Evolutionary conservation across 2,888 invertebrate genomes (phyloP).

Genomic region (Rhamnusium bicolor): DNA sequence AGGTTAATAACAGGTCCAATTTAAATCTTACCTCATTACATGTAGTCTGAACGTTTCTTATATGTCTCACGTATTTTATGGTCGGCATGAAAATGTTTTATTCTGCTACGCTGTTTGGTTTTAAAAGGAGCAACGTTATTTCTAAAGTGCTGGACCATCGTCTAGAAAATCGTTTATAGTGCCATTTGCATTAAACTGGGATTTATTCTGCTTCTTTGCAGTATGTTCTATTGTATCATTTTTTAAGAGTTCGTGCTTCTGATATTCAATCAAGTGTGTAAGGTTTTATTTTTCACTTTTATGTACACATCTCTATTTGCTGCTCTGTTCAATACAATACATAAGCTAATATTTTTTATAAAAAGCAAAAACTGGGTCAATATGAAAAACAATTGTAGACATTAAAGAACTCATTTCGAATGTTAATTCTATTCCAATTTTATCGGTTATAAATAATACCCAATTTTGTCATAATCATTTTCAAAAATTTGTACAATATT

Average conservation of each 20-base stretch:
- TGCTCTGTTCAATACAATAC: no score
- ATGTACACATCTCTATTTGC: background rate
- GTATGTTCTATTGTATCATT: slow-evolving; percentile 9
- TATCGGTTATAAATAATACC: no score
- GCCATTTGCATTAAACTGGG: slow-evolving; percentile 33
- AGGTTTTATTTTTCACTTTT: background rate
- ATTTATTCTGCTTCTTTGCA: slow-evolving; percentile 7
- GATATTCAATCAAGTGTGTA: background rate
- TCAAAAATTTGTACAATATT: no score
- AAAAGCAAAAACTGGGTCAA: no score
- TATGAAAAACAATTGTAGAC: no score
- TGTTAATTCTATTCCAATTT: no score
- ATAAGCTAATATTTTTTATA: no score
- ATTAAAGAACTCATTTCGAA: no score
- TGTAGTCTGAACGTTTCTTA: background rate
- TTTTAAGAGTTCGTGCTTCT: slow-evolving; percentile 4
- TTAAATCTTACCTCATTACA: background rate
- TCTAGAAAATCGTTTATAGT: slow-evolving; percentile 23
- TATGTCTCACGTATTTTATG: slow-evolving; percentile 24
- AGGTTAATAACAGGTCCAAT: background rate
- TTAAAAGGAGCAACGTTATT: slow-evolving; percentile 13
- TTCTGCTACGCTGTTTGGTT: background rate
- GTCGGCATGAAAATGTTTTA: slow-evolving; percentile 18
- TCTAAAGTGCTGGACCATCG: slow-evolving; percentile 34
- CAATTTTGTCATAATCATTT: no score